These are phyloP conservation scores for Girardia tigrina DNA, from an alignment of 2,888 invertebrate genomes.

Conservation along the genomic window DNA sequence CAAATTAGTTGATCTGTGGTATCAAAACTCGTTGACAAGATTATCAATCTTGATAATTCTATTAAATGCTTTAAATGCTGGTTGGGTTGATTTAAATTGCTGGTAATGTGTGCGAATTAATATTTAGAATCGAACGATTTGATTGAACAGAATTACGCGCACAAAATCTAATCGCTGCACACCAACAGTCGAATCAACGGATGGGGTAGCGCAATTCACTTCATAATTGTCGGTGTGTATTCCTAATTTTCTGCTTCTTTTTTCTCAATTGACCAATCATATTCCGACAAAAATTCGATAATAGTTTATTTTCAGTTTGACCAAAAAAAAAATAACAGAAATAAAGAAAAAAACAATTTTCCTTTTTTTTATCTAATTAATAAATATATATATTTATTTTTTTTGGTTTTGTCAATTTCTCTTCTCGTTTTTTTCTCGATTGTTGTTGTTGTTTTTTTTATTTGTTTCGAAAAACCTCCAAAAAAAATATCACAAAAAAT, in stretches of 20 bases:
- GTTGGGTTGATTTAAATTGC: not conserved
- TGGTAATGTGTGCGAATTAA: not conserved
- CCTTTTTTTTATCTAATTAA: too few relatives aligned
- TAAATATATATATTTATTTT: too few relatives aligned
- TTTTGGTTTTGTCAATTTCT: too few relatives aligned
- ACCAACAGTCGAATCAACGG: conserved; percentile 6
- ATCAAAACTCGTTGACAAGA: conserved; percentile 23
- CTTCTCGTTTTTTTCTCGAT: not conserved
- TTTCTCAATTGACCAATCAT: not conserved
- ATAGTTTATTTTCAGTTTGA: too few relatives aligned
- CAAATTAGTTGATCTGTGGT: conserved; percentile 15
- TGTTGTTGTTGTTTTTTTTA: not conserved
- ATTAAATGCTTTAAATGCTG: conserved; percentile 23
- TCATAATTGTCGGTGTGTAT: conserved; percentile 23
- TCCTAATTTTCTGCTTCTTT: conserved; percentile 5
- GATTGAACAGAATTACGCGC: conserved; percentile 17
- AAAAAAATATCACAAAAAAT: not conserved
- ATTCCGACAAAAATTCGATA: conserved; percentile 4
- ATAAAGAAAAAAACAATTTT: too few relatives aligned
- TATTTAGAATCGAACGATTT: conserved; percentile 8
- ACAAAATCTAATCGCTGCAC: conserved; percentile 1
- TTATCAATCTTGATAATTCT: conserved; percentile 20
- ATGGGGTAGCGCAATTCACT: conserved; percentile 15
- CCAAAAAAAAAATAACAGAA: too few relatives aligned
- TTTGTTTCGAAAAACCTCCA: not conserved